phyloP scores from a whole-genome alignment of 2,113 vertebrate genomes.

The Peromyscus leucopus region DNA sequence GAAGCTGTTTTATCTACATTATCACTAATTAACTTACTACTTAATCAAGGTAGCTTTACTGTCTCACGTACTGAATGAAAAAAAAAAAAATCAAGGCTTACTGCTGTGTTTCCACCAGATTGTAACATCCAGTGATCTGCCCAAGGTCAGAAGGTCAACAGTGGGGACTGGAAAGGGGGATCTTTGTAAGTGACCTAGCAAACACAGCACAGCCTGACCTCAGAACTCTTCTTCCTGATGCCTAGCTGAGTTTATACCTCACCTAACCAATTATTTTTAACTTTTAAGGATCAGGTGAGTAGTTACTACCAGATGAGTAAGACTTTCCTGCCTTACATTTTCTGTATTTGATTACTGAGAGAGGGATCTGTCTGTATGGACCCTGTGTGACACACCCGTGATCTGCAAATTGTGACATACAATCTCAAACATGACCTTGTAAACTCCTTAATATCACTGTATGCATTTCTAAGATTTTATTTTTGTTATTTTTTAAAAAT shows the following conservation, averaged over 20 bases:
- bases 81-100: neutral
- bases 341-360: neutral
- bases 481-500: neutral
- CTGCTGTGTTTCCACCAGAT: neutral
- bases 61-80: neutral
- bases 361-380: neutral
- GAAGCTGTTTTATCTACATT: conserved; percentile 13
- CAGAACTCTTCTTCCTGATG: too few relatives aligned
- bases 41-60: neutral
- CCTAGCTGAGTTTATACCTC: neutral
- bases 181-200: neutral
- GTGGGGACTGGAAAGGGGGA: rapidly evolving
- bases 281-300: neutral
- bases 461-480: neutral
- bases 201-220: neutral
- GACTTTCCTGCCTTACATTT: neutral
- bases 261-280: neutral
- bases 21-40: neutral
- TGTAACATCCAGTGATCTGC: neutral
- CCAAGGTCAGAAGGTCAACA: neutral
- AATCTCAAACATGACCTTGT: neutral
- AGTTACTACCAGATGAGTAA: neutral
- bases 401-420: neutral
- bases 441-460: neutral
- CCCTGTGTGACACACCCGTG: neutral